A percentile compares a stretch with the other conserved stretches of the same genome.
These are phyloP conservation scores for Bombus sylvicola DNA, from an alignment of 1,140 invertebrate genomes.

Conservation along the genomic window DNA sequence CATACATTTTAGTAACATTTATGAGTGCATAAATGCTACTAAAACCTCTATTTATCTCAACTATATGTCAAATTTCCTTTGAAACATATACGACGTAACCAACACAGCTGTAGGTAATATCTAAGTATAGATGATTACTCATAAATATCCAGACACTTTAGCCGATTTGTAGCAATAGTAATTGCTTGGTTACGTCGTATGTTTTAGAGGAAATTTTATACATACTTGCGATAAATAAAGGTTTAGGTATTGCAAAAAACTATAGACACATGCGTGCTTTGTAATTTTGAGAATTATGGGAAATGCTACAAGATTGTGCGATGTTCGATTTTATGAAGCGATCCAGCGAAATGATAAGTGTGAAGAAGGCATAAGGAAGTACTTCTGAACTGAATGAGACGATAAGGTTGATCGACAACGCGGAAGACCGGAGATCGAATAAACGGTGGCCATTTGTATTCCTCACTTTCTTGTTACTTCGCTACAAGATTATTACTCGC, in stretches of 20 bases:
- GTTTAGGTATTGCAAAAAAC: background rate
- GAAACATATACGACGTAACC: no score
- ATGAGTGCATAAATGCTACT: no score
- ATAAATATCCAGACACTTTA: no score
- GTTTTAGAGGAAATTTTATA: background rate
- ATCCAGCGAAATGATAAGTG: conserved; percentile 5
- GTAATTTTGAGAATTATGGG: background rate
- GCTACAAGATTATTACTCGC: background rate
- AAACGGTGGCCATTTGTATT: conserved; percentile 17
- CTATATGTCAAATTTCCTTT: no score
- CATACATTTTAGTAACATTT: no score
- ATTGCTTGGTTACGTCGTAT: background rate
- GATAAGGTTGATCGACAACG: conserved; percentile 28
- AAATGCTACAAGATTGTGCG: background rate
- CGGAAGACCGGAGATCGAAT: conserved; percentile 14
- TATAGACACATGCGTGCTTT: no score
- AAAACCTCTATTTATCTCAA: no score
- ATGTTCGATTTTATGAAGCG: conserved; percentile 5
- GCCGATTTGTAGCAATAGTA: no score
- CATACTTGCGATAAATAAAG: background rate
- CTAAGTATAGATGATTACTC: no score
- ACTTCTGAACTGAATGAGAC: background rate
- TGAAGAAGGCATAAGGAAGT: conserved; percentile 22
- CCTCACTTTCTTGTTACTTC: conserved; percentile 9
- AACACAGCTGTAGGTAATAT: no score